Percentiles rank a stretch among this genome's conserved stretches.
phyloP scores from a whole-genome alignment of 1,140 invertebrate species.

The Neomicropteryx cornuta region DNA sequence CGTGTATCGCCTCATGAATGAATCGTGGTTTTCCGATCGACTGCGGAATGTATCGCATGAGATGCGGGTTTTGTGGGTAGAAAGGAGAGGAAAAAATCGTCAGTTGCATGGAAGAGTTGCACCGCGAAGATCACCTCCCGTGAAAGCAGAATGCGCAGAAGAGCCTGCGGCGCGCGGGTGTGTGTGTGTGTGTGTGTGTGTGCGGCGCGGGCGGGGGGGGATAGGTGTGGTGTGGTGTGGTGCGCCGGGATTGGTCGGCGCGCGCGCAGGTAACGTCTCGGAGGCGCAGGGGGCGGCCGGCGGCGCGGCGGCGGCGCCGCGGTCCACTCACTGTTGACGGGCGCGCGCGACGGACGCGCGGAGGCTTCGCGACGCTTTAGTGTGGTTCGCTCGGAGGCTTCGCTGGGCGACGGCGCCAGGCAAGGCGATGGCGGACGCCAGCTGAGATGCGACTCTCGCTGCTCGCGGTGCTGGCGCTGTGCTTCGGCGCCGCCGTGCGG shows the following conservation, averaged over 20 bases:
- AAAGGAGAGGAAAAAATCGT: too few relatives aligned
- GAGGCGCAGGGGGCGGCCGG: conserved; percentile 11
- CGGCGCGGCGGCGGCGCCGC: conserved; percentile 13
- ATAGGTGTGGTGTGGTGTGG: too few relatives aligned
- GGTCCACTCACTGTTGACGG: conserved; percentile 18
- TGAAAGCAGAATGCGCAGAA: too few relatives aligned
- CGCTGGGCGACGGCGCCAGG: conserved; percentile 25
- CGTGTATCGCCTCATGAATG: too few relatives aligned
- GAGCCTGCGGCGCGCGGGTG: too few relatives aligned
- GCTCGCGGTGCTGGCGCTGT: conserved; percentile 28
- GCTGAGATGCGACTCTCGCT: conserved; percentile 35
- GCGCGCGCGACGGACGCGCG: conserved; percentile 15
- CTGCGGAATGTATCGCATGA: too few relatives aligned
- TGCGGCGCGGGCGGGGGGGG: too few relatives aligned
- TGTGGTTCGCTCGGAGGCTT: conserved; percentile 25
- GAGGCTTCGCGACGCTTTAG: conserved; percentile 17
- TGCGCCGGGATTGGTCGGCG: background rate
- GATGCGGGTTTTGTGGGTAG: too few relatives aligned
- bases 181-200: too few relatives aligned
- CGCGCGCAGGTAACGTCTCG: conserved; percentile 1
- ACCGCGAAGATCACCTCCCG: too few relatives aligned
- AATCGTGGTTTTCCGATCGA: too few relatives aligned
- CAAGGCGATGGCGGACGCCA: conserved; percentile 9
- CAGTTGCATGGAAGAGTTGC: too few relatives aligned
- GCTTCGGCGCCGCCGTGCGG: conserved; percentile 29